Conservation (phyloP, 2,888 invertebrate species). For the Tipula vernalis region DNA sequence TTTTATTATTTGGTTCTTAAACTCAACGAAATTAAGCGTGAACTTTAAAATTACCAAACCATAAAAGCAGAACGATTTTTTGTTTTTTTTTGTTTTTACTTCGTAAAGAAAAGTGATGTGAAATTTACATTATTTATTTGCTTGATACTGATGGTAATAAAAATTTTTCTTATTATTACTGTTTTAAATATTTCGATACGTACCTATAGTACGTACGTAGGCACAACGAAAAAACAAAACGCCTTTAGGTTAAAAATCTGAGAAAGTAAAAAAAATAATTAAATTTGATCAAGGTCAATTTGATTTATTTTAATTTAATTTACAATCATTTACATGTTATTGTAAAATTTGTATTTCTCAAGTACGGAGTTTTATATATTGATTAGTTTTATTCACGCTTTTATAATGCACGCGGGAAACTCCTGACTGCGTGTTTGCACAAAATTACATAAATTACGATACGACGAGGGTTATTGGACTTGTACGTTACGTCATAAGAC, state of each 20-base stretch:
- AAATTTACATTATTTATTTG: background rate
- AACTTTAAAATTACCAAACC: background rate
- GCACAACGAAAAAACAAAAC: background rate
- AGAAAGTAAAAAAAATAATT: background rate
- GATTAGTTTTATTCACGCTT: background rate
- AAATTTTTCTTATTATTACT: background rate
- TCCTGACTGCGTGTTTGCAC: background rate
- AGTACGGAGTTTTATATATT: background rate
- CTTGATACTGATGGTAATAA: background rate
- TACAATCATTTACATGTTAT: background rate
- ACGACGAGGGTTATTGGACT: background rate
- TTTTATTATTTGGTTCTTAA: background rate
- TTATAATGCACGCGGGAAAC: background rate
- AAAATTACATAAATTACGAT: background rate
- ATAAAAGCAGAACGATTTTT: background rate
- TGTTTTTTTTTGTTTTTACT: background rate
- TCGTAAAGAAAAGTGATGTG: background rate
- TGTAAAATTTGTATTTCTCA: background rate
- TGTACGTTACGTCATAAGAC: background rate
- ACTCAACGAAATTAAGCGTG: background rate
- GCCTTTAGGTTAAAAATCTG: background rate
- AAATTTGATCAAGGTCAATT: conserved; percentile 4
- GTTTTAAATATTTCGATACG: background rate
- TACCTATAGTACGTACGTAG: background rate
- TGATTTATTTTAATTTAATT: conserved; percentile 4